Evolutionary conservation across 2,113 vertebrate genomes (phyloP).

Genomic region (Odocoileus virginianus): DNA sequence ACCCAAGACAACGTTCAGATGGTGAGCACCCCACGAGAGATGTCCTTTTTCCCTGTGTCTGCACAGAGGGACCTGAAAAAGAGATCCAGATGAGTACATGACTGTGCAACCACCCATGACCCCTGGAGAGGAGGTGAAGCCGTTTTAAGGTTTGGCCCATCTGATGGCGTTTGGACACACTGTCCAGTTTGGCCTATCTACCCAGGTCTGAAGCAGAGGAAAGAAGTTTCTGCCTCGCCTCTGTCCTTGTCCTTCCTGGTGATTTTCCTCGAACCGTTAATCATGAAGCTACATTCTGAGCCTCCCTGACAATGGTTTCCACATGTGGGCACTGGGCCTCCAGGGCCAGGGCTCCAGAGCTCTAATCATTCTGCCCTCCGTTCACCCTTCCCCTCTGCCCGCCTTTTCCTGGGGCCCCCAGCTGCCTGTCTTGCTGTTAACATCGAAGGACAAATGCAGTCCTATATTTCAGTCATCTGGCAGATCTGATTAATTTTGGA

Average conservation of each 20-base stretch:
- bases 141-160: neutral
- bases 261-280: neutral
- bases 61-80: neutral
- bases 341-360: neutral
- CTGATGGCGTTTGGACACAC: neutral
- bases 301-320: neutral
- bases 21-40: neutral
- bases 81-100: neutral
- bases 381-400: neutral
- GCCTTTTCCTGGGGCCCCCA: neutral
- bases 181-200: neutral
- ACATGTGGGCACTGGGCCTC: rapidly evolving
- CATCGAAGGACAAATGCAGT: constrained; percentile 55
- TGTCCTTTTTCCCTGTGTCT: neutral
- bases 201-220: neutral
- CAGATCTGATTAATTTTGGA: constrained; percentile 71
- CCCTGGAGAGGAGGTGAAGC: neutral
- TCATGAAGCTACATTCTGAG: neutral
- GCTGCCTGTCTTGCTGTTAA: constrained; percentile 49
- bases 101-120: rapidly evolving
- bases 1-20: neutral
- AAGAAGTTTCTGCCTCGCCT: neutral
- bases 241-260: neutral
- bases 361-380: neutral
- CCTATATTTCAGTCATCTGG: constrained; percentile 57